Conservation (phyloP, 1,140 invertebrate species). For the Megathymus violae region DNA sequence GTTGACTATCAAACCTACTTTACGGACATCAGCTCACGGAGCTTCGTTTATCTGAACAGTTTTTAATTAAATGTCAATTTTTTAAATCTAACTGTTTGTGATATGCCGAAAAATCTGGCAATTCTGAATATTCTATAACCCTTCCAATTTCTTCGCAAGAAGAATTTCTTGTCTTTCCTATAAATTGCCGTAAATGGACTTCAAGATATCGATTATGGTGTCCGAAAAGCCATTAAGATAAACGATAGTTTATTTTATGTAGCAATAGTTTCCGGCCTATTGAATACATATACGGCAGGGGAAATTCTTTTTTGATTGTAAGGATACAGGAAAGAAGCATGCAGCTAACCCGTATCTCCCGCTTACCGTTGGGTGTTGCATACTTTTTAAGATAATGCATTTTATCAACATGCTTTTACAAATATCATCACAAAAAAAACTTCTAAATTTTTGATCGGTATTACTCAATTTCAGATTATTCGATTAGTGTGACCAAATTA, state of each 20-base stretch:
- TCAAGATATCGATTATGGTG: slow-evolving; percentile 27
- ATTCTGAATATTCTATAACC: neutral
- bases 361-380: slow-evolving; percentile 3
- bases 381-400: slow-evolving; percentile 14
- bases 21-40: too few relatives aligned
- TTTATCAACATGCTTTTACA: slow-evolving; percentile 11
- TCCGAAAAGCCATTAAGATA: slow-evolving; percentile 28
- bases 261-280: slow-evolving; percentile 3
- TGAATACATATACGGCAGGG: neutral
- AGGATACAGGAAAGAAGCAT: too few relatives aligned
- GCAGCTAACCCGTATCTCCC: neutral
- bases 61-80: too few relatives aligned
- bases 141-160: neutral
- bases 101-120: too few relatives aligned
- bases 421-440: too few relatives aligned
- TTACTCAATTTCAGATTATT: too few relatives aligned
- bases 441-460: too few relatives aligned
- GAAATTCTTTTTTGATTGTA: neutral
- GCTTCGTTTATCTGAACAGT: too few relatives aligned
- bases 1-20: too few relatives aligned
- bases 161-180: neutral
- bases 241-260: slow-evolving; percentile 14
- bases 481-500: too few relatives aligned
- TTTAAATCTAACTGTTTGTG: too few relatives aligned
- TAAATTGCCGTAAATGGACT: slow-evolving; percentile 9